Base-by-base conservation (phyloP, 2,797 vertebrate genomes). In the Naso thynnoides region DNA sequence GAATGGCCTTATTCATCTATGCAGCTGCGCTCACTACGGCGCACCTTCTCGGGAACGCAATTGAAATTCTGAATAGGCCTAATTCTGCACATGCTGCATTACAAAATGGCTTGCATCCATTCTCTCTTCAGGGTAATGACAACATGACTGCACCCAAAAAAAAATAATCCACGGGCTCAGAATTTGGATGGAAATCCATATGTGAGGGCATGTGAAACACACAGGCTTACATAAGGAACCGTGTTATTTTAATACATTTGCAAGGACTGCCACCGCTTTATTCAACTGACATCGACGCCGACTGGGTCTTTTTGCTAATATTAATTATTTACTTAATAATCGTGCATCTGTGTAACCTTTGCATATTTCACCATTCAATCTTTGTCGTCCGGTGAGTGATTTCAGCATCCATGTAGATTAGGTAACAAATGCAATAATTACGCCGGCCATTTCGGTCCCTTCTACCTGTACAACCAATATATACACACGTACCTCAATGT, bases 31-130 rank as follows among this genome's bases (percentile, higher is more conserved):
- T 88, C 90, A 71, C 88, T 86, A 88, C 90, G 92, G 90, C 90
- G 92, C 92, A 93, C 91, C 92, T 94, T 92, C 89, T 90, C 87
- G 70, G 85, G 91, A 89, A 84, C 89, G 91, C 89, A 91, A 93
- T 92, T 92, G 91, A 93, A 90, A 94, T 94, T 93, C 91, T 90
- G 91, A 93, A 92, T 92, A 92, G 91, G 90, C 92, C 92, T 89
- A 91, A 93, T 93, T 94, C 91, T 90, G 90, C 92, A 93, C 92
- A 93, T 91, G 93, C 93, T 93, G 91, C 92, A 93, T 91, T 91
- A 93, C 91, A 92, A 92, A 92, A 94, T 92, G 91, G 90, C 91
- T 92, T 89, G 92, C 91, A 85, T 92, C 92, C 88, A 88, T 89
- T 84, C 88, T 88, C 81, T 86, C 81, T 82, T 80, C 79, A 14